These are phyloP conservation scores for Gerris lacustris DNA, from an alignment of 2,888 invertebrate genomes.

Conservation along the genomic window DNA sequence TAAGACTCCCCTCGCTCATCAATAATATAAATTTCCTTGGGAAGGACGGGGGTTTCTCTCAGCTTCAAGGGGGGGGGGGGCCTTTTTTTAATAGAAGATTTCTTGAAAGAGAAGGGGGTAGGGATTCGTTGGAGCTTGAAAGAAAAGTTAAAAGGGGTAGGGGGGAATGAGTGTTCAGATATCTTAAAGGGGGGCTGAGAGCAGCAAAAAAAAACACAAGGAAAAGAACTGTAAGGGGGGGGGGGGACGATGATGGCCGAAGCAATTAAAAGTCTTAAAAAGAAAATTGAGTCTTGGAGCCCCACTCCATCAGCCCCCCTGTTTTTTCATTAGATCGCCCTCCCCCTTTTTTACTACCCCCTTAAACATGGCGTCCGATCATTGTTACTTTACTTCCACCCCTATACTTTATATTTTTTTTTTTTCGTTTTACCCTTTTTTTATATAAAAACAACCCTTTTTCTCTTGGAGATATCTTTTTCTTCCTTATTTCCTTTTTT, in stretches of 20 bases:
- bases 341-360: slow-evolving; percentile 7
- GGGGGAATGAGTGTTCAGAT: slow-evolving; percentile 6
- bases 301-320: slow-evolving; percentile 25
- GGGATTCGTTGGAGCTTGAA: slow-evolving; percentile 12
- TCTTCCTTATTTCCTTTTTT: no score
- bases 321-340: slow-evolving; percentile 16
- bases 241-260: slow-evolving; percentile 32
- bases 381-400: slow-evolving; percentile 5
- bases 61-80: background rate
- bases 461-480: no score
- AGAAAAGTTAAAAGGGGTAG: slow-evolving; percentile 15
- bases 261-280: slow-evolving; percentile 35
- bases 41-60: background rate
- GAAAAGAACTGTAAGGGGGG: slow-evolving; percentile 17
- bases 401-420: no score
- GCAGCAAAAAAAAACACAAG: slow-evolving; percentile 28
- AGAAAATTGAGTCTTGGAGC: slow-evolving; percentile 31
- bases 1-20: background rate
- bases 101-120: slow-evolving; percentile 13
- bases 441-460: no score
- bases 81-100: slow-evolving; percentile 2
- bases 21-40: slow-evolving; percentile 1
- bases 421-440: no score
- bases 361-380: slow-evolving; percentile 9
- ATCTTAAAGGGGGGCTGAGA: slow-evolving; percentile 19